phyloP scores from a whole-genome alignment of 2,888 invertebrate genomes.

The Synergus itoensis region DNA sequence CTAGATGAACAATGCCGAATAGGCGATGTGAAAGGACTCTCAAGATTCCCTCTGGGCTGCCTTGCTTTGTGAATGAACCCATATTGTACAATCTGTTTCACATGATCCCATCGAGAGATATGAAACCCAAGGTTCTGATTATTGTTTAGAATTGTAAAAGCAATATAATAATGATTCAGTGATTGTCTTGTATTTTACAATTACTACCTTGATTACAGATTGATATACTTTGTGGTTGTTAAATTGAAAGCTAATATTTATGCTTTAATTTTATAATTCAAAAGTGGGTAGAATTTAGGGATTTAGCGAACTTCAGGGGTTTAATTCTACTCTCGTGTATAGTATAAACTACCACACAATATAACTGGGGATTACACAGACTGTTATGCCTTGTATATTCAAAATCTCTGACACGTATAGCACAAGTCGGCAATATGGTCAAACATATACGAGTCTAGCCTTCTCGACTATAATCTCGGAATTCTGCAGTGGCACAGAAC shows the following conservation, averaged over 20 bases:
- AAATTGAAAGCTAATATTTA: no score
- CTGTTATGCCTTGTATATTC: neutral
- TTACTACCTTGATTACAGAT: no score
- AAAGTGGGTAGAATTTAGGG: neutral
- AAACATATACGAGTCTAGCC: slow-evolving; percentile 28
- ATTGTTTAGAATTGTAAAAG: slow-evolving; percentile 26
- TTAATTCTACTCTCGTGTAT: neutral
- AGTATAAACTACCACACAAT: neutral
- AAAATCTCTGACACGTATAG: slow-evolving; percentile 14
- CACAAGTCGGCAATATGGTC: slow-evolving; percentile 34
- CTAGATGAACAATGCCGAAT: slow-evolving; percentile 18
- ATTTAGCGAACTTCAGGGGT: neutral
- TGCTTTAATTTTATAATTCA: no score
- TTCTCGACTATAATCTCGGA: slow-evolving; percentile 35
- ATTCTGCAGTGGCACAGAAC: slow-evolving; percentile 47
- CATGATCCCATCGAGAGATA: slow-evolving; percentile 17
- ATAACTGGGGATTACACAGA: neutral
- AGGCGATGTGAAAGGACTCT: slow-evolving; percentile 25
- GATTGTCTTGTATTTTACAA: no score
- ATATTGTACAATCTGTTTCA: slow-evolving; percentile 25
- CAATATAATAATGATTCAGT: neutral
- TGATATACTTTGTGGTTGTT: no score
- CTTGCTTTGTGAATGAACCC: slow-evolving; percentile 18
- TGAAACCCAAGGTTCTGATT: slow-evolving; percentile 26
- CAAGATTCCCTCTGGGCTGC: slow-evolving; percentile 26